Evolutionary conservation across 1,140 invertebrate genomes (phyloP).

Genomic region (Drosophila tsacasi): DNA sequence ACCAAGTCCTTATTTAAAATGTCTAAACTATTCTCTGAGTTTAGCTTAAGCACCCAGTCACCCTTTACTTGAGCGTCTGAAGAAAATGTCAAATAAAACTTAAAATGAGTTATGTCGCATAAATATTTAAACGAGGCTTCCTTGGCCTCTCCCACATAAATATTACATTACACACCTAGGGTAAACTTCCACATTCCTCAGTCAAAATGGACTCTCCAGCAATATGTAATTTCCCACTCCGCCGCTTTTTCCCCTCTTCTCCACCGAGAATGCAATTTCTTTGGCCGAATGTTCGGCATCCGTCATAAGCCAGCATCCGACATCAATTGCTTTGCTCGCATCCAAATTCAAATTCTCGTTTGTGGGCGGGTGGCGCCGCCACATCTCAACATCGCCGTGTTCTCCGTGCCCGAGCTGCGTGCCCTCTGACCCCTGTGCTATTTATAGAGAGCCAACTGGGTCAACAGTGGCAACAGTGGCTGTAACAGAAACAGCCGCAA

Average conservation of each 20-base stretch:
- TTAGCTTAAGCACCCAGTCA: neutral
- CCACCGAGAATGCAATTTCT: constrained; percentile 38
- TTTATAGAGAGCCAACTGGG: constrained; percentile 74
- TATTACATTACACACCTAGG: constrained; percentile 27
- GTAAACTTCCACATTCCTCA: constrained; percentile 1
- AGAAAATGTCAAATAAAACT: constrained; percentile 9
- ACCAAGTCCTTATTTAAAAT: neutral
- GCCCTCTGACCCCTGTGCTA: constrained; percentile 51
- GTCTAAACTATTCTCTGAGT: neutral
- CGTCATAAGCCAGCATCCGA: constrained; percentile 49
- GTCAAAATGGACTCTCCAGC: constrained; percentile 23
- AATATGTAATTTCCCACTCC: constrained; percentile 45
- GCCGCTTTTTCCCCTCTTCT: neutral
- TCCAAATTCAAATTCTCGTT: constrained; percentile 37
- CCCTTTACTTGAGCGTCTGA: neutral
- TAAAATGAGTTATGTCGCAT: constrained; percentile 8
- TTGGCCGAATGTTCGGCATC: constrained; percentile 33
- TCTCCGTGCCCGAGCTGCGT: neutral
- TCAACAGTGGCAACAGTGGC: constrained; percentile 59
- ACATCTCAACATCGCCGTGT: neutral
- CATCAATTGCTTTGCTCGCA: constrained; percentile 40
- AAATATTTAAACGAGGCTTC: constrained; percentile 3
- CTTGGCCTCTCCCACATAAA: constrained; percentile 35
- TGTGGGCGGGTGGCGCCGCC: constrained; percentile 4
- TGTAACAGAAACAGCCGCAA: constrained; percentile 44